Percentiles rank a stretch among this genome's conserved stretches.
Conservation (phyloP, 2,797 vertebrate genomes). For the Smutsia gigantea region DNA sequence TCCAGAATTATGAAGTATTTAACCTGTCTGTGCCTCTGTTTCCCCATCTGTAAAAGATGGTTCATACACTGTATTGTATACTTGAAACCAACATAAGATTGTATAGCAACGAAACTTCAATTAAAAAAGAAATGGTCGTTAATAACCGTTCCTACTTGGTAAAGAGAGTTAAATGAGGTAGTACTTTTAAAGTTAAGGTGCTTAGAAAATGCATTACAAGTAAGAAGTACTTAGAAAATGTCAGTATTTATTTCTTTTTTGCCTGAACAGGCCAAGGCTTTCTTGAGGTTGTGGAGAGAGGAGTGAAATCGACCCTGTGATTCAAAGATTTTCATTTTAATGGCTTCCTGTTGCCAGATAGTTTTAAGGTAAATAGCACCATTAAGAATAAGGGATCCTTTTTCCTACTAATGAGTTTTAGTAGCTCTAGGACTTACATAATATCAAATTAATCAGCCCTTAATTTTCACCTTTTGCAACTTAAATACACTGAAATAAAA, state of each 20-base stretch:
- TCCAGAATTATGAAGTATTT: background rate
- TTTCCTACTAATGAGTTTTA: background rate
- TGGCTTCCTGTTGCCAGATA: background rate
- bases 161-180: conserved; percentile 22
- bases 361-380: conserved; percentile 36
- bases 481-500: conserved; percentile 2
- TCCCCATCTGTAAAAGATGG: background rate
- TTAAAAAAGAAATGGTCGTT: background rate
- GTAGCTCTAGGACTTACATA: background rate
- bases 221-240: background rate
- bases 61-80: background rate
- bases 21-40: background rate
- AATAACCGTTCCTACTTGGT: background rate
- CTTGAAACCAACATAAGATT: no score
- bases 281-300: background rate
- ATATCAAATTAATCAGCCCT: background rate
- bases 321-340: conserved; percentile 19
- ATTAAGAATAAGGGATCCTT: background rate
- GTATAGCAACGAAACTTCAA: no score
- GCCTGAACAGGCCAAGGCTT: background rate
- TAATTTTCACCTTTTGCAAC: conserved; percentile 7
- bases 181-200: background rate
- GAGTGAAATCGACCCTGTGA: background rate
- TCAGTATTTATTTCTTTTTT: background rate
- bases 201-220: background rate